Base-by-base conservation (phyloP, 2,888 invertebrate species). In the Hirtodrosophila confusa region DNA sequence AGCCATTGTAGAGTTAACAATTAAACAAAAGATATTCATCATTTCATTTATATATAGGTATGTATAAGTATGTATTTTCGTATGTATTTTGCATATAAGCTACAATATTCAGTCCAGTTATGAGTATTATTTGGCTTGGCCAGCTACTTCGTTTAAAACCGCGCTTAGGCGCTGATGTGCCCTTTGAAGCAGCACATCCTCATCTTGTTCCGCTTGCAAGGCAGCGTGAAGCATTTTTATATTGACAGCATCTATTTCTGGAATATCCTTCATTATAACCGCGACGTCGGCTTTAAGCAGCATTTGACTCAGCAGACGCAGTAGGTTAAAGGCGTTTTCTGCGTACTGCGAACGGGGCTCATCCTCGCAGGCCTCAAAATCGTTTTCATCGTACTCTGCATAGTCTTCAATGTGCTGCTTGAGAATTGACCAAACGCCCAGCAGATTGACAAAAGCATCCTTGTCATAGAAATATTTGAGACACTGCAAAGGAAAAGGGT, bases 401-500 rank as follows among this genome's bases (percentile, higher is more conserved):
- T 71, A 80, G 24, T 65, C 61, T 40, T 51, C 76, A 35, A 68
- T 78, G 51, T 69, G 82, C 56, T 58, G 31, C 60, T 79, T 56
- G 50, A 85, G 37, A 62, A 76, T 55, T 70, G 83, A 74, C 90
- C 91, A 91, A 8, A 91, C 78, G 3, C 66, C 80, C 1, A 91
- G 75, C 31, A 91, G 75, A 67, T 89, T 78, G 11, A 67, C 60
- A 39, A 91, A 89, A 9, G 89, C 85, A 8, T 86, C 77, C n/a
- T 78, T 86, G 51, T 91, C 87, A 56, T 91, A 90, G 0, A 88
- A 90, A 82, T 90, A 89, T n/a, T 84, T 85, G 1, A 92, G 75
- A 2, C 90, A 88, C 89, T 91, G 73, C 9, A 88, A 65, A n/a
- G 6, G 0, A 37, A 27, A 0, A 3, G 0, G 1, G 41, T 12